Evolutionary conservation across 2,888 invertebrate genomes (phyloP), one percentile per base, ranked within the genome.

Genomic region (Ichneumoninae sp.): DNA sequence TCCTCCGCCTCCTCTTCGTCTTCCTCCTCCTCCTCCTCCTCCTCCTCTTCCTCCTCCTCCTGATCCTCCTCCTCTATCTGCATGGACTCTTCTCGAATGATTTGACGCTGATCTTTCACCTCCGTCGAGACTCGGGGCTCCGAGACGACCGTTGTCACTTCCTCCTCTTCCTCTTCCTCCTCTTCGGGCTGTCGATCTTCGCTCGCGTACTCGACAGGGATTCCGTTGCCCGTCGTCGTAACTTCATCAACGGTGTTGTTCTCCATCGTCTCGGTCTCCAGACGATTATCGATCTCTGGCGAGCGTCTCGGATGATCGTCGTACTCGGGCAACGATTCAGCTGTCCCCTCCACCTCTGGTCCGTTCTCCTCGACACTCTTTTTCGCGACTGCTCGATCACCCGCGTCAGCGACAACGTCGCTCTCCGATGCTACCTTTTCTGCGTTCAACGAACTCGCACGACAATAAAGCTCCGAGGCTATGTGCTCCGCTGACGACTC

Each of bases 401-500:
- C 54, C 4, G 0, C 10, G 19, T 54, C 54, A 7, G 79, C 22
- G 16, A 73, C 54, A 63, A 47, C 57, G 8, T 26, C 57, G 57
- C 26, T 75, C 50, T 19, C 63, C 50, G 26, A 70, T 47, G 26
- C 22, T 4, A 52, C 40, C 69, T 82, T 85, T 77, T 91, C 91
- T 0, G 88, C 68, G 19, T 88, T 85, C 19, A 88, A 83, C 5
- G 85, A 71, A 66, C 89, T 86, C n/a, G 91, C 88, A 82, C 91
- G 90, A 57, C 89, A 88, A 68, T 88, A 84, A 74, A 88, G 85
- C 40, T 92, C 92, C 7, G 89, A 81, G 3, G 88, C 33, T 6
- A 87, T 85, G 71, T 91, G 90, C 66, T 92, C 92, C 36, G 88
- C 86, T 66, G 81, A 90, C 16, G 92, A 88, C 81, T 93, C 93